These are phyloP conservation scores for Ochropleura leucogaster DNA, from an alignment of 2,888 invertebrate genomes.

Conservation along the genomic window DNA sequence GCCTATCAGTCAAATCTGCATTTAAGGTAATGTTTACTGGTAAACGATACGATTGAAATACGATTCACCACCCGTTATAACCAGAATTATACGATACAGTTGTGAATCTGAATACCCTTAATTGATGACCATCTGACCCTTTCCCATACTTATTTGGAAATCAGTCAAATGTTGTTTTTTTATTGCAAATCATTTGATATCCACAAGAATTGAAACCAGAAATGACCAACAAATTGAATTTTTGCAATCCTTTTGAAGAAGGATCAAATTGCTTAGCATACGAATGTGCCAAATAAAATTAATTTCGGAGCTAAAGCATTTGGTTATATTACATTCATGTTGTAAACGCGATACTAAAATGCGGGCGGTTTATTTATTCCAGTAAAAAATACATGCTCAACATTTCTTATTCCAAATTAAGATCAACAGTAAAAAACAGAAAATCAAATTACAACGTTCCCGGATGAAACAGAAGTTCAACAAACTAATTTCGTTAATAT, in stretches of 20 bases:
- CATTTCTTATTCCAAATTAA: background rate
- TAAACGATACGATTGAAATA: background rate
- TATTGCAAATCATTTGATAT: background rate
- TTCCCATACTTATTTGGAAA: background rate
- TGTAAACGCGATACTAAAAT: background rate
- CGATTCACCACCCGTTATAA: background rate
- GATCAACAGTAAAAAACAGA: background rate
- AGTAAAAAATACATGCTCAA: slow-evolving; percentile 1
- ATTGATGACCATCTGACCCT: background rate
- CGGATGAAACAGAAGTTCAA: slow-evolving; percentile 24
- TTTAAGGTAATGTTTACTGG: background rate
- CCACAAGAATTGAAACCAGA: background rate
- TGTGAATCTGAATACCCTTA: background rate
- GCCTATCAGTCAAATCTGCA: background rate
- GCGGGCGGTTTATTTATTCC: too few species aligned
- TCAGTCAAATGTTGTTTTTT: background rate
- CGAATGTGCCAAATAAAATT: slow-evolving; percentile 13
- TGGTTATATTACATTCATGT: background rate
- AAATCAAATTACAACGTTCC: slow-evolving; percentile 5
- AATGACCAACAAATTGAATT: background rate
- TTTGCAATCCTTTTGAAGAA: slow-evolving; percentile 16
- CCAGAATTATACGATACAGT: background rate
- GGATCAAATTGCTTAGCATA: slow-evolving; percentile 5
- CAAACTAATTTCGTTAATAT: slow-evolving; percentile 49
- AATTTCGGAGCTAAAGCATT: background rate